These are phyloP conservation scores for Andrena praecox DNA, from an alignment of 2,888 invertebrate genomes.

Conservation along the genomic window DNA sequence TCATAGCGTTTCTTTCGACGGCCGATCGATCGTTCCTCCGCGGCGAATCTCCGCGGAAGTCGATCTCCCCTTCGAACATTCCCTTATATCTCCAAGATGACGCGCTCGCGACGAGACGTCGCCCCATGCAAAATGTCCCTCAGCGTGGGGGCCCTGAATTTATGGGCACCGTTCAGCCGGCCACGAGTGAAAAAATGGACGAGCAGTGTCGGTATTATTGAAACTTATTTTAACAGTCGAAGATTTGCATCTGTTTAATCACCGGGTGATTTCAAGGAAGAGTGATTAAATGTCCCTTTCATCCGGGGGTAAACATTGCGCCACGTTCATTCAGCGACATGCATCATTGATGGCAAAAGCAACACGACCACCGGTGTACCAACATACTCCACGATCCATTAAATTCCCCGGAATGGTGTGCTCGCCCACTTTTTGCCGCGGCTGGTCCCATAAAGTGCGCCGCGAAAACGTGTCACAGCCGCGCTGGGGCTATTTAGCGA, in stretches of 20 bases:
- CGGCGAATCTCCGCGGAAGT: slow-evolving; percentile 36
- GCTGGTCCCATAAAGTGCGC: slow-evolving; percentile 11
- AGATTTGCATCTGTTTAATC: too few relatives aligned
- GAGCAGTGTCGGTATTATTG: too few relatives aligned
- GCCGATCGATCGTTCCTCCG: slow-evolving; percentile 40
- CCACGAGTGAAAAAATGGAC: not conserved
- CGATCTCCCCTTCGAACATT: slow-evolving; percentile 13
- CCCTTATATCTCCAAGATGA: slow-evolving; percentile 25
- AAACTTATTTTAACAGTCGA: too few relatives aligned
- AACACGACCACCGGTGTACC: not conserved
- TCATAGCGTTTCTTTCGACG: slow-evolving; percentile 46
- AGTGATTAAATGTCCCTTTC: not conserved
- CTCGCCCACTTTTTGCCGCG: not conserved
- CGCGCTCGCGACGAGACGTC: slow-evolving; percentile 9
- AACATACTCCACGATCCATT: not conserved
- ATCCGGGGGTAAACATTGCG: too few relatives aligned
- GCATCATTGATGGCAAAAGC: not conserved
- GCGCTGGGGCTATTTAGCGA: slow-evolving; percentile 32
- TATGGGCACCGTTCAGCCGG: not conserved
- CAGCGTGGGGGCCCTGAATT: not conserved
- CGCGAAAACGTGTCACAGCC: slow-evolving; percentile 8
- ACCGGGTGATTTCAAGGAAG: not conserved
- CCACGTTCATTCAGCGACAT: too few relatives aligned
- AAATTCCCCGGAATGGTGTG: not conserved
- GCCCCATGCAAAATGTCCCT: not conserved